A percentile compares a stretch with the other conserved stretches of the same genome.
phyloP scores from a whole-genome alignment of 1,140 invertebrate genomes.

The Temnothorax curvispinosus region DNA sequence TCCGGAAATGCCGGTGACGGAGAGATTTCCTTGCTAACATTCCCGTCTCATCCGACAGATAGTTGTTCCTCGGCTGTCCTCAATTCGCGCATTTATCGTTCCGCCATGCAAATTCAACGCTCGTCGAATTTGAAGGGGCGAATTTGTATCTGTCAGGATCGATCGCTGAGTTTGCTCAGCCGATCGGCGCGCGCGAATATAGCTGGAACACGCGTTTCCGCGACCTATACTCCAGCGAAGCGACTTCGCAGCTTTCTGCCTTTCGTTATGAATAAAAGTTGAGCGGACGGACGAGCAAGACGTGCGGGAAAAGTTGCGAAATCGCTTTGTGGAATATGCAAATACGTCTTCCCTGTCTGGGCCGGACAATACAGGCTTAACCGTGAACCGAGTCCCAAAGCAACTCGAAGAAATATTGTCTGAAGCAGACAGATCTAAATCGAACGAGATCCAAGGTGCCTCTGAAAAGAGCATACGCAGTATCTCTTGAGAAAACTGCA shows the following conservation, averaged over 20 bases:
- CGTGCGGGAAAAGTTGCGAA: constrained; percentile 20
- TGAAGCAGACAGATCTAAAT: background rate
- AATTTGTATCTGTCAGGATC: constrained; percentile 40
- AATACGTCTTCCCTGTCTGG: constrained; percentile 18
- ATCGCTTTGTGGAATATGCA: constrained; percentile 41
- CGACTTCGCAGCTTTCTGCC: constrained; percentile 16
- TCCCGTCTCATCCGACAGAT: constrained; percentile 6
- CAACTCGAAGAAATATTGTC: constrained; percentile 39
- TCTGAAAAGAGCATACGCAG: background rate
- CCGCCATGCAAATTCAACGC: constrained; percentile 34
- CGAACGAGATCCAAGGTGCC: background rate
- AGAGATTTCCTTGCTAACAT: constrained; percentile 1
- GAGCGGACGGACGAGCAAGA: background rate
- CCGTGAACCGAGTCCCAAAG: background rate
- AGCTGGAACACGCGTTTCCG: constrained; percentile 19
- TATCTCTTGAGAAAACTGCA: background rate
- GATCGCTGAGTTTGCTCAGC: constrained; percentile 27
- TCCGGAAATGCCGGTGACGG: background rate
- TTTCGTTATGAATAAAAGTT: constrained; percentile 44
- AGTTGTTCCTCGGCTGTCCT: constrained; percentile 3
- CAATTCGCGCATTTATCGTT: constrained; percentile 41
- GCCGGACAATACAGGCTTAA: constrained; percentile 35
- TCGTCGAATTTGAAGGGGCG: constrained; percentile 30
- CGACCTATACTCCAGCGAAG: background rate
- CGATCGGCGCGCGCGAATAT: background rate